phyloP scores from a whole-genome alignment of 37 sponge, comb jelly and placozoan genomes.

The Corticium candelabrum region DNA sequence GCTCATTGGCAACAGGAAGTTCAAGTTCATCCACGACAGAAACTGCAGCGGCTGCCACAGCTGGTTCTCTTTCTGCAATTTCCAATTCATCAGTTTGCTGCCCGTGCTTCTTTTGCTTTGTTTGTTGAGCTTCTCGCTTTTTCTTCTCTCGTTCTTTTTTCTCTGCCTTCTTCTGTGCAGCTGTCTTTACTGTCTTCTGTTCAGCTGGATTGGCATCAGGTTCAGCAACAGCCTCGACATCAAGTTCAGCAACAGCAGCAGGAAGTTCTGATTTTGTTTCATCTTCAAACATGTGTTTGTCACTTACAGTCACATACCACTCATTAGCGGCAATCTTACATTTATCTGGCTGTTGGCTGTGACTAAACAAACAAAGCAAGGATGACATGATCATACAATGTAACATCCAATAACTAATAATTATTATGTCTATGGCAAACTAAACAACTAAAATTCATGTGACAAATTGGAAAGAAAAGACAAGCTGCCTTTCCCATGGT shows the following conservation, averaged over 20 bases:
- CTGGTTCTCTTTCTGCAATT: not conserved
- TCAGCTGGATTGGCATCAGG: not conserved
- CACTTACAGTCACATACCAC: too few species aligned
- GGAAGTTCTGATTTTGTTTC: not conserved
- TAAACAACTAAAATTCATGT: too few species aligned
- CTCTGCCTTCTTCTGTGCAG: conserved; percentile 38
- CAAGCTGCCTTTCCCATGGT: too few species aligned
- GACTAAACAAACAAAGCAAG: too few species aligned
- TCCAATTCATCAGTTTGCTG: conserved; percentile 7
- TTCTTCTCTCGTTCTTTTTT: conserved; percentile 31
- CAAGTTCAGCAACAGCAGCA: conserved; percentile 8
- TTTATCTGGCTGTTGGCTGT: too few species aligned
- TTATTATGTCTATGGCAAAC: too few species aligned
- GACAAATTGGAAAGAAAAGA: too few species aligned
- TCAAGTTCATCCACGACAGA: not conserved
- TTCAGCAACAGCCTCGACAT: not conserved
- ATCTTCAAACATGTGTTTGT: not conserved
- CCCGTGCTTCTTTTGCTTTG: conserved; percentile 8
- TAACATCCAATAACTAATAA: too few species aligned
- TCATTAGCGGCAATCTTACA: too few species aligned
- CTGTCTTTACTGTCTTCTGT: conserved; percentile 24
- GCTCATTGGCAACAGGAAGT: not conserved
- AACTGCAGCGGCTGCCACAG: not conserved
- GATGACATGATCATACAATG: too few species aligned
- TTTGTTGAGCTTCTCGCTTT: not conserved